Percentiles rank a stretch among this genome's conserved stretches.
Conservation (phyloP, 2,888 invertebrate genomes). For the Sylvicola cinctus region DNA sequence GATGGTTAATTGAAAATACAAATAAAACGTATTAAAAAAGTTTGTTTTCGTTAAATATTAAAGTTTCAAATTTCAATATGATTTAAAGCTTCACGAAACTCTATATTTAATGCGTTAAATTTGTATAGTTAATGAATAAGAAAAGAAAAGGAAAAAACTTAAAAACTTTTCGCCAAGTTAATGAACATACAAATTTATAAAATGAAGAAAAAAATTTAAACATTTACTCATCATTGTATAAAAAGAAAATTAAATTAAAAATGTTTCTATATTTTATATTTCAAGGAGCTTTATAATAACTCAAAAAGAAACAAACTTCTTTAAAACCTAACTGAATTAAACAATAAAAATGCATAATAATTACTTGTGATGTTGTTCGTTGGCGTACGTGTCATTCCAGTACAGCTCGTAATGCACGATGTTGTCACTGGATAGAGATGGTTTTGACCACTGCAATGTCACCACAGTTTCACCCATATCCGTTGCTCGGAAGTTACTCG, state of each 20-base stretch:
- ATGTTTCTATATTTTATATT: no score
- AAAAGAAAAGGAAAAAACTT: background rate
- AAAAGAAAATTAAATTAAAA: no score
- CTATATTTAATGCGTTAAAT: no score
- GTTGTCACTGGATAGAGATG: slow-evolving; percentile 77
- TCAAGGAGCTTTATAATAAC: no score
- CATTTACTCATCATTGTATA: no score
- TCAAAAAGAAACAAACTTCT: no score
- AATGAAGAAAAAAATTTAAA: no score
- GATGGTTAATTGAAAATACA: background rate
- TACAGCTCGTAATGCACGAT: slow-evolving; percentile 91
- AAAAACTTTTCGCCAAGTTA: no score
- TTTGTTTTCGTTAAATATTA: background rate
- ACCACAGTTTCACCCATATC: slow-evolving; percentile 81
- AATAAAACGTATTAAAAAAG: background rate
- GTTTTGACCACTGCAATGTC: slow-evolving; percentile 80
- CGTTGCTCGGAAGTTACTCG: slow-evolving; percentile 68
- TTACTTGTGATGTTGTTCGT: slow-evolving; percentile 67
- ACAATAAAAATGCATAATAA: slow-evolving; percentile 11
- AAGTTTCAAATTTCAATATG: no score
- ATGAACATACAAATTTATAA: no score
- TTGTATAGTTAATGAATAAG: background rate
- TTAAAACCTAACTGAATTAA: no score
- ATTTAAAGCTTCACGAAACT: no score
- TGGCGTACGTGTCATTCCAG: slow-evolving; percentile 91